Conservation (phyloP, 2,888 invertebrate genomes). For the Camponotus fellah region DNA sequence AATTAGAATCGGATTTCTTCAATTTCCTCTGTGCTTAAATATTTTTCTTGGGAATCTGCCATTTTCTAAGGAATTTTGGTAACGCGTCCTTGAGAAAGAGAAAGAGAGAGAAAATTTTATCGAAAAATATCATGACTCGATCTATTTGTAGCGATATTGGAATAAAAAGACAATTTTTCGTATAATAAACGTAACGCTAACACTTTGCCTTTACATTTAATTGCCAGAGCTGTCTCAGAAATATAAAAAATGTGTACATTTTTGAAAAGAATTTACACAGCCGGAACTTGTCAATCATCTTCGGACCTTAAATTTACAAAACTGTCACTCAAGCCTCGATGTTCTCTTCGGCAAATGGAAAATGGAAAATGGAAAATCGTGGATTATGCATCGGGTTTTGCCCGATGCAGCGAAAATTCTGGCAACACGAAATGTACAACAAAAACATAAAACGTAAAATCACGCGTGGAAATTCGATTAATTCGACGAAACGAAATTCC, state of each 20-base stretch:
- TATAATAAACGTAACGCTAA: neutral
- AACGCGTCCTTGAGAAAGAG: too few relatives aligned
- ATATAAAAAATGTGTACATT: neutral
- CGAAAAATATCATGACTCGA: too few relatives aligned
- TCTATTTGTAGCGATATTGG: too few relatives aligned
- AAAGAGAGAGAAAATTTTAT: too few relatives aligned
- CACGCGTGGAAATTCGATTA: conserved; percentile 20
- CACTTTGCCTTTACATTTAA: neutral
- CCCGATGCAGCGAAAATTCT: neutral
- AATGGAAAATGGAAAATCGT: neutral
- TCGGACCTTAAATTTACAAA: neutral
- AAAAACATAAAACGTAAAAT: conserved; percentile 8
- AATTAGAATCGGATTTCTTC: neutral
- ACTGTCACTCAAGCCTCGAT: neutral
- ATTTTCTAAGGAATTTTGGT: too few relatives aligned
- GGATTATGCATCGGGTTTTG: conserved; percentile 3
- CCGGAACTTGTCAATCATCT: neutral
- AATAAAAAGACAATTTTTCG: neutral
- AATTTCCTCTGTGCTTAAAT: neutral
- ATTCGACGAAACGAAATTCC: conserved; percentile 35
- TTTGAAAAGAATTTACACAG: neutral
- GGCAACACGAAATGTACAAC: too few relatives aligned
- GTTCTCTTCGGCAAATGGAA: neutral
- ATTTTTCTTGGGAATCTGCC: too few relatives aligned
- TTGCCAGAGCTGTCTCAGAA: neutral